A percentile compares a stretch with the other conserved stretches of the same genome.
Conservation (phyloP, 2,797 vertebrate species). For the Prunella strophiata region DNA sequence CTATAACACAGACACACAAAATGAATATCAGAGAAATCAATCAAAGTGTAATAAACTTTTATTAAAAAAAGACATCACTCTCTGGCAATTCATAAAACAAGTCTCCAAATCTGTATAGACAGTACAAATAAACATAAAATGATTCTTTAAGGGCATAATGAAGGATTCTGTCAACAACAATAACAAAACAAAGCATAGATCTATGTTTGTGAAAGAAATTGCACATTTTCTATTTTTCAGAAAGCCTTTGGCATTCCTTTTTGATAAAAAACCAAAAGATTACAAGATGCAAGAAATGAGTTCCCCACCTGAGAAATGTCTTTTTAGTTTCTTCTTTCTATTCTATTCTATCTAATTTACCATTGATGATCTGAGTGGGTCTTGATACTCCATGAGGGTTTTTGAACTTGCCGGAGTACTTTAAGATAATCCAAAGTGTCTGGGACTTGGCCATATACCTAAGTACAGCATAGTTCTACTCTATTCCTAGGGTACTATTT, state of each 20-base stretch:
- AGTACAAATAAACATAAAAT: slow-evolving; percentile 64
- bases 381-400: background rate
- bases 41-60: slow-evolving; percentile 66
- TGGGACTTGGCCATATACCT: background rate
- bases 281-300: slow-evolving; percentile 20
- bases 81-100: slow-evolving; percentile 63
- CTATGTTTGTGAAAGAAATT: slow-evolving; percentile 27
- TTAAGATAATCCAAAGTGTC: slow-evolving; percentile 2
- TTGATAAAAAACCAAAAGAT: background rate
- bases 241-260: background rate
- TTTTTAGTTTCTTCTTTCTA: background rate
- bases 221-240: slow-evolving; percentile 13
- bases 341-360: background rate
- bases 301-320: background rate
- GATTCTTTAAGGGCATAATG: slow-evolving; percentile 60
- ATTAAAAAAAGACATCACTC: slow-evolving; percentile 53
- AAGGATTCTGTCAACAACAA: slow-evolving; percentile 52
- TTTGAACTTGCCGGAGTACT: slow-evolving; percentile 11
- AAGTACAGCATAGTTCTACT: background rate
- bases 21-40: slow-evolving; percentile 48
- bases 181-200: slow-evolving; percentile 33
- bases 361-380: background rate
- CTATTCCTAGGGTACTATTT: background rate
- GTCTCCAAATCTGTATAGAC: slow-evolving; percentile 44
- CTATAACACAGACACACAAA: background rate